Base-by-base conservation (phyloP, 2,888 invertebrate species). In the Sminthurinus aureus region DNA sequence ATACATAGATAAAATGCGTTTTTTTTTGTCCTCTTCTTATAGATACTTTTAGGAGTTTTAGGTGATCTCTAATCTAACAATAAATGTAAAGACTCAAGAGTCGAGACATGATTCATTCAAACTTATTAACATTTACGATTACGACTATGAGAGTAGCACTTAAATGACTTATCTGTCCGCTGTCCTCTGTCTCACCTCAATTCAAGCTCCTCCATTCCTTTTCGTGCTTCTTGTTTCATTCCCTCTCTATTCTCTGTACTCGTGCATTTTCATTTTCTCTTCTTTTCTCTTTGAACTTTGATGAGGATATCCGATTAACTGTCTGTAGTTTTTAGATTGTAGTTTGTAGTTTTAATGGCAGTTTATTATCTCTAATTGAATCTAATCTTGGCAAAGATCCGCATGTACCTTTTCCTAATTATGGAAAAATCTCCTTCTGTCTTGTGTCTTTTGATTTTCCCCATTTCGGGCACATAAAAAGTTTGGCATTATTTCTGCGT, bases 81-180 rank as follows among this genome's bases (percentile, higher is more conserved):
- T 71, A 71, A 71, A 71, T 71, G 71, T 71, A 26, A 22, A 71
- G 71, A n/a, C n/a, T n/a, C n/a, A n/a, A n/a, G n/a, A n/a, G n/a
- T n/a, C n/a, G n/a, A n/a, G n/a, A 71, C 71, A 71, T 71, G 71
- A 71, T 71, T 67, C 67, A 67, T 67, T 71, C 71, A 24, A 20
- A 20, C 67, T 22, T 50, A 50, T 51, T 20, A 75, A 75, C 52
- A 51, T 50, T 74, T 50, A 74, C n/a, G 51, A 74, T 12, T 18
- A 51, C 22, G n/a, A n/a, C n/a, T n/a, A n/a, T 22, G 69, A 13
- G 18, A n/a, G 2, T 75, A 26, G 24, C 71, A 24, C 24, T 71
- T 71, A 71, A 71, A 71, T 71, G 58, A 58, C 58, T 58, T 12
- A 71, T 26, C 71, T 71, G 6, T 6, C 11, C n/a, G 6, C n/a